Conservation (phyloP, 2,888 invertebrate species). For the Rutpela maculata region DNA sequence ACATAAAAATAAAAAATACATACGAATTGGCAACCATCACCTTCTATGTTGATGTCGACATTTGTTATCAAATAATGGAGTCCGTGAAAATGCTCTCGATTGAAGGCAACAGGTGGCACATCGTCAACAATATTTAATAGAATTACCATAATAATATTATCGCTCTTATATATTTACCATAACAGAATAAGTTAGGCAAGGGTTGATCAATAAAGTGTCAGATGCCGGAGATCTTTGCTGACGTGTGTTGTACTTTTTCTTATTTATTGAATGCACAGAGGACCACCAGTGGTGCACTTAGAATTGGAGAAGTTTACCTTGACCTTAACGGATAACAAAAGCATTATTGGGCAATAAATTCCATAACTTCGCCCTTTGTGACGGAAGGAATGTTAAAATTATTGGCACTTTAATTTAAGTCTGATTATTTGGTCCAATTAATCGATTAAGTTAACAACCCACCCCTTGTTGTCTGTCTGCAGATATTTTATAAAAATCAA, state of each 20-base stretch:
- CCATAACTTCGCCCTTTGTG: too few relatives aligned
- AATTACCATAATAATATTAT: constrained; percentile 75
- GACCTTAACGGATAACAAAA: too few relatives aligned
- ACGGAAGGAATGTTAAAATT: too few relatives aligned
- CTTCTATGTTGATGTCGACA: constrained; percentile 57
- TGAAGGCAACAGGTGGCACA: constrained; percentile 73
- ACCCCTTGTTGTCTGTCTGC: too few relatives aligned
- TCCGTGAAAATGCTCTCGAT: constrained; percentile 72
- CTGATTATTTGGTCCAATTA: too few relatives aligned
- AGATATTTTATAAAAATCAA: too few relatives aligned
- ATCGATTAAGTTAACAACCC: too few relatives aligned
- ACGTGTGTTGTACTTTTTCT: neutral
- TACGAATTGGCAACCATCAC: neutral
- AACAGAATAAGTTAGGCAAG: constrained; percentile 58
- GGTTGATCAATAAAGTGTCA: constrained; percentile 1
- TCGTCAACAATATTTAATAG: constrained; percentile 73
- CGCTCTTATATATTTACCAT: constrained; percentile 73
- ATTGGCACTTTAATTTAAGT: too few relatives aligned
- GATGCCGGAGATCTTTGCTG: neutral
- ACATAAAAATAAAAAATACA: neutral
- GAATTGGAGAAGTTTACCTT: neutral
- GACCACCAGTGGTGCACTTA: neutral
- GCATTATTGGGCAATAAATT: too few relatives aligned
- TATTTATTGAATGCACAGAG: neutral
- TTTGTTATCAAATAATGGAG: constrained; percentile 74